Percentiles rank a stretch among this genome's conserved stretches.
Conservation (phyloP, 2,888 invertebrate genomes). For the Scaptomyza caliginosa region DNA sequence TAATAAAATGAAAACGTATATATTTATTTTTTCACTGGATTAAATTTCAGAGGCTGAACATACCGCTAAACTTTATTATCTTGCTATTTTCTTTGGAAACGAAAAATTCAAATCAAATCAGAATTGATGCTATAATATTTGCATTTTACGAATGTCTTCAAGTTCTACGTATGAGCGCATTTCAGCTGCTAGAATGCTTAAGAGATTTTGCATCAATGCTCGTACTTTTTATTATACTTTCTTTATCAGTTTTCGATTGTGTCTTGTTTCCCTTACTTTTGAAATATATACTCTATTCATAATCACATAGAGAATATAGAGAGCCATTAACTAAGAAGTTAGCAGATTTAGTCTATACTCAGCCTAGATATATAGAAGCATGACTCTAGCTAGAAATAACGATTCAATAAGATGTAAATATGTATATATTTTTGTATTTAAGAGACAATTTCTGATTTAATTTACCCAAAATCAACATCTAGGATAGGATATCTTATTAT, state of each 20-base stretch:
- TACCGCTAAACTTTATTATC: slow-evolving; percentile 43
- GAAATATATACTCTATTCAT: slow-evolving; percentile 18
- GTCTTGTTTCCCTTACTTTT: slow-evolving; percentile 20
- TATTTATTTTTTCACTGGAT: slow-evolving; percentile 37
- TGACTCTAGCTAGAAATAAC: neutral
- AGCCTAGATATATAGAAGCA: neutral
- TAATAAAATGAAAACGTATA: slow-evolving; percentile 4
- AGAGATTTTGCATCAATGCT: slow-evolving; percentile 43
- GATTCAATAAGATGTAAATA: slow-evolving; percentile 2
- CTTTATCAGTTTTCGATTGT: slow-evolving; percentile 21
- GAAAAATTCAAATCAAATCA: neutral
- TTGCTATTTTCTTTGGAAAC: neutral
- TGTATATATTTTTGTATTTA: neutral
- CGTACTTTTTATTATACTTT: slow-evolving; percentile 10
- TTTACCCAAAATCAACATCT: too few relatives aligned
- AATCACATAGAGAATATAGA: slow-evolving; percentile 6
- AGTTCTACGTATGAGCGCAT: slow-evolving; percentile 38
- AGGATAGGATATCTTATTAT: neutral
- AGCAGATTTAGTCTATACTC: neutral
- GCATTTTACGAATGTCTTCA: slow-evolving; percentile 59
- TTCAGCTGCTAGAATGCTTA: slow-evolving; percentile 46
- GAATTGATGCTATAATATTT: slow-evolving; percentile 44
- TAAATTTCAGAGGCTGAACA: slow-evolving; percentile 59
- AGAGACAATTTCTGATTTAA: neutral
- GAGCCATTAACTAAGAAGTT: neutral